Conservation (phyloP, 2,113 vertebrate species). For the Lagopus muta region DNA sequence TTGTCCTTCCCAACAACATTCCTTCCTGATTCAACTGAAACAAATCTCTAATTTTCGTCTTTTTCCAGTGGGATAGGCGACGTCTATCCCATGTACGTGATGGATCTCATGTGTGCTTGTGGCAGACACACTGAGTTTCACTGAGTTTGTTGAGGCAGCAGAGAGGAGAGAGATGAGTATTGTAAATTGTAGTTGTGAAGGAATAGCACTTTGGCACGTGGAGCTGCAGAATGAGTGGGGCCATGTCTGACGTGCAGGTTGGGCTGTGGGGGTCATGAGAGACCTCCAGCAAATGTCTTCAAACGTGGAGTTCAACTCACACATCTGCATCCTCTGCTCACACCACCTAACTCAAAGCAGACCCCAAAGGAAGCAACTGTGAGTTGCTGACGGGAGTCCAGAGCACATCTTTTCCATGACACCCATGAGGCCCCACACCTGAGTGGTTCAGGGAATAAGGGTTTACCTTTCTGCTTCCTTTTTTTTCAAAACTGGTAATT, state of each 20-base stretch:
- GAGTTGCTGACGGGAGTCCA: background rate
- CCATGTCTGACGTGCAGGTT: background rate
- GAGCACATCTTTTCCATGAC: background rate
- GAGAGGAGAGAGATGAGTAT: background rate
- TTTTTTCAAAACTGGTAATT: slow-evolving; percentile 10
- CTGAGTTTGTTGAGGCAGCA: background rate
- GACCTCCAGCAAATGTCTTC: background rate
- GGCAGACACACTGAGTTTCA: background rate
- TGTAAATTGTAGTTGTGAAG: background rate
- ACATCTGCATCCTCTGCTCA: background rate
- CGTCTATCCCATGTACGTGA: background rate
- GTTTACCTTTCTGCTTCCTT: slow-evolving; percentile 9
- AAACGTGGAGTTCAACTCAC: background rate
- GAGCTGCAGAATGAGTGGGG: background rate
- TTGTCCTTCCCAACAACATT: background rate
- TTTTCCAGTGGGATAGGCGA: background rate
- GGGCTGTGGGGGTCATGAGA: background rate
- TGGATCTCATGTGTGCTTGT: background rate
- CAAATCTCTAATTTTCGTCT: background rate
- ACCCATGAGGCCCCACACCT: background rate
- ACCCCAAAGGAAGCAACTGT: background rate
- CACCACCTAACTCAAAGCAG: background rate
- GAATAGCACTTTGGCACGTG: fast-evolving
- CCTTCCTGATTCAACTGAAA: background rate
- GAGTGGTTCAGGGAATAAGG: slow-evolving; percentile 1